phyloP scores from a whole-genome alignment of 2,113 vertebrate genomes.

The Setophaga petechia region DNA sequence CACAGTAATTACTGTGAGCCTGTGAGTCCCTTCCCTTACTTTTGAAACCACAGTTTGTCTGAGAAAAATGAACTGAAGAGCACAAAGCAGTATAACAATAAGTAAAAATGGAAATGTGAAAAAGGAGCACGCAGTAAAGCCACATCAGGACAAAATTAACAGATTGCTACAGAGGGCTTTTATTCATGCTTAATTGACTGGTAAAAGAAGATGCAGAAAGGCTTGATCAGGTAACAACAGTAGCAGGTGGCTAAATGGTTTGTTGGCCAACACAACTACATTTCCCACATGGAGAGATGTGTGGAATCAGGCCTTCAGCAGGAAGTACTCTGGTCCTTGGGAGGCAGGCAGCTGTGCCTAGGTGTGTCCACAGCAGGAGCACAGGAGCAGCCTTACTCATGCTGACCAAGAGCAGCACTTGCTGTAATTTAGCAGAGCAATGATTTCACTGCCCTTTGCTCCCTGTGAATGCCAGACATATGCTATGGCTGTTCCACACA shows the following conservation, averaged over 20 bases:
- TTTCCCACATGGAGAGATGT: neutral
- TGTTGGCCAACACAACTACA: neutral
- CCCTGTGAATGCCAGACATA: neutral
- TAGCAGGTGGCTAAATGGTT: neutral
- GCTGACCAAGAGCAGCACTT: neutral
- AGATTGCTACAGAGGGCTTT: neutral
- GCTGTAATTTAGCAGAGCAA: neutral
- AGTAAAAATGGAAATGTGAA: neutral
- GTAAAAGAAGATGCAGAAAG: neutral
- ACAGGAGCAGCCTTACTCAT: neutral
- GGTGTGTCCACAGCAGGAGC: rapidly evolving
- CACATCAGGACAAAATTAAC: neutral
- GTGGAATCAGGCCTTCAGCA: neutral
- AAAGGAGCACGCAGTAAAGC: neutral
- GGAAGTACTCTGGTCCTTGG: neutral
- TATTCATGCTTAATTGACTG: rapidly evolving
- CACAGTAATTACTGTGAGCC: neutral
- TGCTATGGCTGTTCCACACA: neutral
- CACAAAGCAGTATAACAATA: neutral
- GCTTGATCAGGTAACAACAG: neutral
- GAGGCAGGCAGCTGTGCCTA: neutral
- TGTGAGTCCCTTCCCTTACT: neutral
- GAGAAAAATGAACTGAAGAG: neutral
- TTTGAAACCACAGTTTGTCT: neutral
- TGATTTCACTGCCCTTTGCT: neutral